Conservation (phyloP, 2,888 invertebrate species). For the Maniola hyperantus region DNA sequence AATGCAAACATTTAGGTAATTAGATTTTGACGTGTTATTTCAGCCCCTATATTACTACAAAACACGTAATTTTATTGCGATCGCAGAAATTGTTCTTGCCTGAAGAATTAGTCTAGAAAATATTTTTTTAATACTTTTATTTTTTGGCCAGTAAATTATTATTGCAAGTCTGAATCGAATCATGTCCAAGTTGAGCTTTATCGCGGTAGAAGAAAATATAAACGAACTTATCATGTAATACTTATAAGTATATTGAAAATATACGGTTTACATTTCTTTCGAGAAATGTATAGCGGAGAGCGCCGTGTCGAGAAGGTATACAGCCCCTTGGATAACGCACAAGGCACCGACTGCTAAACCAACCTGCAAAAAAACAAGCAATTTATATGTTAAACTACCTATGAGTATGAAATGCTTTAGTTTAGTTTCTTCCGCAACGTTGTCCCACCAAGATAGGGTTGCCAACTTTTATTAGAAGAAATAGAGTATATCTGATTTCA, state of each 20-base stretch:
- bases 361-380: constrained; percentile 70
- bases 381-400: not conserved
- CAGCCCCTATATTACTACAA: not conserved
- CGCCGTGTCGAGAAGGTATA: constrained; percentile 91
- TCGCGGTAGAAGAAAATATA: not conserved
- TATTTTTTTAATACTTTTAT: too few relatives aligned
- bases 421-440: too few relatives aligned
- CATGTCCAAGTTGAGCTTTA: not conserved
- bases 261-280: constrained; percentile 81
- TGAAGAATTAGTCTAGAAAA: too few relatives aligned
- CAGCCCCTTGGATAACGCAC: constrained; percentile 90
- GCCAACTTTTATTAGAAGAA: too few relatives aligned
- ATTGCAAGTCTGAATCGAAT: too few relatives aligned
- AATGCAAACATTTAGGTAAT: not conserved
- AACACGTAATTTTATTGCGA: not conserved
- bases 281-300: constrained; percentile 88
- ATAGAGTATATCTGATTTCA: too few relatives aligned
- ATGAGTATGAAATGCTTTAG: too few relatives aligned
- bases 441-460: too few relatives aligned
- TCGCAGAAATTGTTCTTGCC: too few relatives aligned
- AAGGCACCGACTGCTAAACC: constrained; percentile 91
- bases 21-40: not conserved
- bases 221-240: not conserved
- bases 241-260: not conserved
- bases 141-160: too few relatives aligned